A percentile compares a stretch with the other conserved stretches of the same genome.
Evolutionary conservation across 1,140 invertebrate species (phyloP).

Genomic region (Ectropis grisescens): DNA sequence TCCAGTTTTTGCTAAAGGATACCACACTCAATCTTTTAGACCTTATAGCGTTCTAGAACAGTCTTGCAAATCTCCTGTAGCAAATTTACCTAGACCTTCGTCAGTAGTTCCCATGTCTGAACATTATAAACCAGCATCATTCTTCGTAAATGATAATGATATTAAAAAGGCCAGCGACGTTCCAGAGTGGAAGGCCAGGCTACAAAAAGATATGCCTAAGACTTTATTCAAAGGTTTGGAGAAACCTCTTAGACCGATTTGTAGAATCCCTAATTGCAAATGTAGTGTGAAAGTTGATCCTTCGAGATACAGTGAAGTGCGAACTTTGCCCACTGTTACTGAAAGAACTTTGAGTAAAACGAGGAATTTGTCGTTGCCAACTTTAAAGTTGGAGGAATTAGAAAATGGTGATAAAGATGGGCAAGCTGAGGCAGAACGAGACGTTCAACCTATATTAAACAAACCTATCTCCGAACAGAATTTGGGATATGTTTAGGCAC

Average conservation of each 20-base stretch:
- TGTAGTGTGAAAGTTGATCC: slow-evolving; percentile 37
- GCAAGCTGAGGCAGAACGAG: slow-evolving; percentile 41
- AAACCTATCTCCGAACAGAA: slow-evolving; percentile 75
- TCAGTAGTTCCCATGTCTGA: slow-evolving; percentile 49
- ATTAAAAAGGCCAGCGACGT: slow-evolving; percentile 30
- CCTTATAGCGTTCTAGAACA: slow-evolving; percentile 56
- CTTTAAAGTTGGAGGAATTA: slow-evolving; percentile 51
- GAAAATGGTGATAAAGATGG: slow-evolving; percentile 33
- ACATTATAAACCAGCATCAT: slow-evolving; percentile 53
- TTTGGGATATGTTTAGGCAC: slow-evolving; percentile 76
- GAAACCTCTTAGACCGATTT: slow-evolving; percentile 38
- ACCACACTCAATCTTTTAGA: slow-evolving; percentile 32
- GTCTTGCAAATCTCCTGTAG: slow-evolving; percentile 32
- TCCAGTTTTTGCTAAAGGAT: slow-evolving; percentile 28
- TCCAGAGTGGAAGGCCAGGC: slow-evolving; percentile 42
- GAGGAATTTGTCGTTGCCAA: slow-evolving; percentile 54
- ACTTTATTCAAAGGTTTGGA: slow-evolving; percentile 27
- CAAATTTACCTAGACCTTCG: slow-evolving; percentile 40
- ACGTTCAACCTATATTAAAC: slow-evolving; percentile 22
- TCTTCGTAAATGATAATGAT: slow-evolving; percentile 37
- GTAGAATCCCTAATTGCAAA: slow-evolving; percentile 57
- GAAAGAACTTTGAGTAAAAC: slow-evolving; percentile 38
- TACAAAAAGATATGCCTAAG: slow-evolving; percentile 40
- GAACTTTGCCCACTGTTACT: slow-evolving; percentile 38
- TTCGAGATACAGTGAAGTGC: slow-evolving; percentile 34